phyloP scores from a whole-genome alignment of 2,797 vertebrate genomes.

The Silurus lanzhouensis region DNA sequence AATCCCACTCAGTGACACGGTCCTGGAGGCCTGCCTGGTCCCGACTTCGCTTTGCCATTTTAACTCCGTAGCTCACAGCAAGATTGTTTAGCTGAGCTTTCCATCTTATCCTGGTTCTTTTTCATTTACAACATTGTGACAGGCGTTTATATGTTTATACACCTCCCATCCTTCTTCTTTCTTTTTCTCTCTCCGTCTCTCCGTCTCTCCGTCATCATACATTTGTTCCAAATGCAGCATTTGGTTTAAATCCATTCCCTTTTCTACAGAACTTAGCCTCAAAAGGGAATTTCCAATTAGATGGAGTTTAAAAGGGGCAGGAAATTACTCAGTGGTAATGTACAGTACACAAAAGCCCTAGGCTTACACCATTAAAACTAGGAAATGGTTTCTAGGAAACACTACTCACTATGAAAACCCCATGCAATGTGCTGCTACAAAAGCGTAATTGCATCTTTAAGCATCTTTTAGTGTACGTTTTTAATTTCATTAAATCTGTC shows the following conservation, averaged over 20 bases:
- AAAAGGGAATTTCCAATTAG: conserved; percentile 14
- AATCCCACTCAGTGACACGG: conserved; percentile 12
- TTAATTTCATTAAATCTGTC: neutral
- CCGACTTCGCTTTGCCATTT: neutral
- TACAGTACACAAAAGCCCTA: conserved; percentile 3
- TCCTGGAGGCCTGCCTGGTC: conserved; percentile 6
- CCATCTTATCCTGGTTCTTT: conserved; percentile 20
- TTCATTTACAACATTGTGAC: conserved; percentile 1
- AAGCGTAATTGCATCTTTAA: conserved; percentile 7
- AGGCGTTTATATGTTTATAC: neutral
- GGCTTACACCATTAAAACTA: conserved; percentile 9
- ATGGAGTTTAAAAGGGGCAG: conserved; percentile 22
- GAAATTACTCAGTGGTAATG: neutral
- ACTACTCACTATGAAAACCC: neutral
- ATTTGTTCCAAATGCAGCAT: neutral
- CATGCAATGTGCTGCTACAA: neutral
- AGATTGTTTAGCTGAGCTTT: neutral
- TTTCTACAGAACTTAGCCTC: neutral
- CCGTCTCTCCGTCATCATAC: neutral
- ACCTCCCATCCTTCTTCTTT: neutral
- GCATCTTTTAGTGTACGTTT: neutral
- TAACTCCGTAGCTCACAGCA: conserved; percentile 15
- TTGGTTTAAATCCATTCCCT: neutral
- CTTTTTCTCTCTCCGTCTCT: neutral
- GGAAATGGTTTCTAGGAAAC: conserved; percentile 1